Evolutionary conservation across 1,140 invertebrate species (phyloP), one percentile per base, ranked within the genome.

Genomic region (Conus ventricosus): DNA sequence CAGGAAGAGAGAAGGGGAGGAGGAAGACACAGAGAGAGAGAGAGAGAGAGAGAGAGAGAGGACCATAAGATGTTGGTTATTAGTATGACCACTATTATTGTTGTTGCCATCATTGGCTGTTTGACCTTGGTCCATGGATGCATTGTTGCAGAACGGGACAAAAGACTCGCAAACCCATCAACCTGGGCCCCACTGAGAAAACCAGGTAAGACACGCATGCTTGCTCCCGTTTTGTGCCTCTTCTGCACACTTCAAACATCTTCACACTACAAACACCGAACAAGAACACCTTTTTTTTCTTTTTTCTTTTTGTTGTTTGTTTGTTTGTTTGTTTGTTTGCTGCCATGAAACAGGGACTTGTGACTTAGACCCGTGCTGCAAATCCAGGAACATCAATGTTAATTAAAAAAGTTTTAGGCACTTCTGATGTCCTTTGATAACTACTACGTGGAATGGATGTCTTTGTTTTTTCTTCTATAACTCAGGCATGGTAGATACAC

Each of bases 201-300:
- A 89, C 91, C 90, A 92, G 92, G 93, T 94, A 92, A 90, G 89
- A 88, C n/a, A 57, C 51, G 17, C 55, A 17, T 84, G 20, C 80
- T 95, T 89, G 94, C 96, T 71, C 97, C 97, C 97, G 20, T 96
- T 97, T 85, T 97, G 20, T 71, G 11, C 17, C 67, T 1, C 23
- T 23, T 20, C 67, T 23, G 7, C 23, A n/a, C 67, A 71, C 67
- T 63, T 7, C 67, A 71, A 11, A 71, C 67, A 71, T 8, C 11
- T 23, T 17, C 15, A 71, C 67, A 71, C 67, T 63, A 71, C 7
- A 71, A 11, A 71, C 67, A 60, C 57, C 39, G 39, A 39, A 60
- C 57, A 71, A 6, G 20, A 13, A 71, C 67, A 71, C 4, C 10
- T 60, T 15, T 8, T 60, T 60, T 15, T 11, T 60, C 55, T 57